Base-by-base conservation (phyloP, 1,140 invertebrate species). In the Tetragnatha versicolor region DNA sequence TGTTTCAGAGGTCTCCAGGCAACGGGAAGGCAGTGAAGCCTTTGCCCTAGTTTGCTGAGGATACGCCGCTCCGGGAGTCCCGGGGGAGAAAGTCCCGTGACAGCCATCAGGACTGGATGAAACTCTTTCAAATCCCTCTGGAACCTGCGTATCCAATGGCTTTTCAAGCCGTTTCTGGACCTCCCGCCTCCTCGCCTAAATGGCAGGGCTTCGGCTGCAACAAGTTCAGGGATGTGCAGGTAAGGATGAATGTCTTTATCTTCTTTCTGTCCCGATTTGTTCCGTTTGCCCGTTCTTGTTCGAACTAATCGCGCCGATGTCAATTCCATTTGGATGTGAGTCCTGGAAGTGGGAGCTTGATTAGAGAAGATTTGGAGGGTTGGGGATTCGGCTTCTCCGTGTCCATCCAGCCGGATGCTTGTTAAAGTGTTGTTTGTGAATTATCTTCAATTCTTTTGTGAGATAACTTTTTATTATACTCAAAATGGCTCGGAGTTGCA, bases 91-190 rank as follows among this genome's bases (percentile, higher is more conserved):
- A 35, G 58, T 63, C 55, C 72, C 58, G 39, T 76, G 58, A 42
- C 20, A 65, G 60, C 60, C 60, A 73, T 73, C 72, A 49, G 60
- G 27, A 55, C 75, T 66, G 63, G 22, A 65, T 66, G 75, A 77
- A 77, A 66, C 27, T 53, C 61, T 66, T 65, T n/a, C 61, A 66
- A 65, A 65, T 66, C 63, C 75, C 75, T 42, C 45, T 66, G 75
- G 75, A 66, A 66, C 75, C 75, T 42, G 75, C 60, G 27, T 66
- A 66, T 68, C 75, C 75, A 77, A 77, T 77, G 75, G 75, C 75
- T 66, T 77, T 77, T 55, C 75, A 77, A 65, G 75, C 63, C 49
- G 75, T 77, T 37, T 39, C 75, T 42, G 75, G 58, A 31, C 60
- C 72, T n/a, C 58, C 72, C 58, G 58, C 58, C 29, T 60, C 72